A percentile compares a stretch with the other conserved stretches of the same genome.
Evolutionary conservation across 2,888 invertebrate genomes (phyloP).

Genomic region (Ischnus inquisitorius): DNA sequence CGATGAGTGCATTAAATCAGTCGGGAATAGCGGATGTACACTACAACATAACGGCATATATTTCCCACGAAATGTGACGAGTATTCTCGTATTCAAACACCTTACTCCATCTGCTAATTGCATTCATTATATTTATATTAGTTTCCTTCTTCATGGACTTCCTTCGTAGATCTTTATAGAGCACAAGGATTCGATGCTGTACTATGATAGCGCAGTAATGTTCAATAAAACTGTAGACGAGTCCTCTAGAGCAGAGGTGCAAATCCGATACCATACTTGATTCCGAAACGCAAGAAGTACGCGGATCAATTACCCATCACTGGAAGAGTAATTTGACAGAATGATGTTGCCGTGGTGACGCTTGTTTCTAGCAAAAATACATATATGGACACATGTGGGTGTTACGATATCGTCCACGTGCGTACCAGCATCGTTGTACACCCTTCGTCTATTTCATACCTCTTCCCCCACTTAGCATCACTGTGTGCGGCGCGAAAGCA

Average conservation of each 20-base stretch:
- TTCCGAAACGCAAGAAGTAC: not conserved
- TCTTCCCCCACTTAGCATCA: not conserved
- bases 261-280: slow-evolving; percentile 20
- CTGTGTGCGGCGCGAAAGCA: slow-evolving; percentile 10
- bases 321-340: slow-evolving; percentile 10
- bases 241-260: not conserved
- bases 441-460: not conserved
- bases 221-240: not conserved
- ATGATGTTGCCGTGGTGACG: slow-evolving; percentile 19
- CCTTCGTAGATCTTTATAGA: not conserved
- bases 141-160: not conserved
- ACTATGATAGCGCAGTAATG: not conserved
- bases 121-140: not conserved
- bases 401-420: slow-evolving; percentile 22
- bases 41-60: not conserved
- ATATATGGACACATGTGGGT: not conserved
- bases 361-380: slow-evolving; percentile 5
- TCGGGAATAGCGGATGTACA: not conserved
- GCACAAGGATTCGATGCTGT: not conserved
- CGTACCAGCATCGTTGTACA: slow-evolving; percentile 5
- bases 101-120: not conserved
- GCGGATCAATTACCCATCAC: slow-evolving; percentile 4
- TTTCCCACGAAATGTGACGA: not conserved
- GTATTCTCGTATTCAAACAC: not conserved
- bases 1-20: not conserved